Evolutionary conservation across 2,888 invertebrate species (phyloP).

Genomic region (Apamea epomidion): DNA sequence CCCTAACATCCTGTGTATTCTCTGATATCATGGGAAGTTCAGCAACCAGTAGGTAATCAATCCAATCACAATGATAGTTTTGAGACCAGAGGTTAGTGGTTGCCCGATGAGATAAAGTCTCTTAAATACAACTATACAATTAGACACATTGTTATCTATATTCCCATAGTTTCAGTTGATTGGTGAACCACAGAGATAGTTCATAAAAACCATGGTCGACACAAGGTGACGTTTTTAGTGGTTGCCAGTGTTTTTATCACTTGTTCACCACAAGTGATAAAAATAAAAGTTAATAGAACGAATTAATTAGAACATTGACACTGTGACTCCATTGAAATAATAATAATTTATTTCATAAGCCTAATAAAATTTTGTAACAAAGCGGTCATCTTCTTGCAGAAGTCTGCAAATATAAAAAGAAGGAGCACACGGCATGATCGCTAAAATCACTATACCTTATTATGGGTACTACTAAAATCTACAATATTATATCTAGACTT

Average conservation of each 20-base stretch:
- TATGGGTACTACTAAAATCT: not conserved
- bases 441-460: not conserved
- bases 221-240: constrained; percentile 61
- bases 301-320: constrained; percentile 27
- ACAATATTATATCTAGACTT: not conserved
- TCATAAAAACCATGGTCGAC: constrained; percentile 64
- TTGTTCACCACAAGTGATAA: too few species aligned
- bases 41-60: not conserved
- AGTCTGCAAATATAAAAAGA: not conserved
- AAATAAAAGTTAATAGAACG: constrained; percentile 47
- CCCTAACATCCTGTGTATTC: not conserved
- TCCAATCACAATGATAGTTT: not conserved
- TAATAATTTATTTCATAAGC: not conserved
- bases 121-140: not conserved
- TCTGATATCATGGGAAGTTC: not conserved
- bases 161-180: constrained; percentile 51
- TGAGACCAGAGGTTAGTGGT: not conserved
- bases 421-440: too few species aligned
- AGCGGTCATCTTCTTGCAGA: not conserved
- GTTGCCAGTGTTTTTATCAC: constrained; percentile 42
- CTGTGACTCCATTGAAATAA: not conserved
- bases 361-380: not conserved
- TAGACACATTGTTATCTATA: constrained; percentile 21
- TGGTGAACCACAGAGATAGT: constrained; percentile 34
- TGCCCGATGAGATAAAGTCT: not conserved